phyloP scores from a whole-genome alignment of 1,140 invertebrate genomes.

The Macrobrachium rosenbergii region DNA sequence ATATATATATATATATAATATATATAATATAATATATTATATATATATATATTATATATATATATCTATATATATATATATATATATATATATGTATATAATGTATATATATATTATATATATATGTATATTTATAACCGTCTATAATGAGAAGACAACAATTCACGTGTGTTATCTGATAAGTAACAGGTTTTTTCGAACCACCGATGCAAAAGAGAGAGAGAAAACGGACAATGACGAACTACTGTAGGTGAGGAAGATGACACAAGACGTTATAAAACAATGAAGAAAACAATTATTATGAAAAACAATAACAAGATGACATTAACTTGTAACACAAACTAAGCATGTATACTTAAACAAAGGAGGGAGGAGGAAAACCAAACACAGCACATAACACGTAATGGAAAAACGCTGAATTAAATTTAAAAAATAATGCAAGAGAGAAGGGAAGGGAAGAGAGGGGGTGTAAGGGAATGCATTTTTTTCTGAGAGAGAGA shows the following conservation, averaged over 20 bases:
- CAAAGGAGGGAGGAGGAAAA: background rate
- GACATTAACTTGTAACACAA: background rate
- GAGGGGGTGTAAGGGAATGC: background rate
- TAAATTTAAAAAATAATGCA: background rate
- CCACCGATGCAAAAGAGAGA: background rate
- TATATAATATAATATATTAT: too few species aligned
- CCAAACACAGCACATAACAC: too few species aligned
- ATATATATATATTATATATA: too few species aligned
- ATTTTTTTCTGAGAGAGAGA: too few species aligned
- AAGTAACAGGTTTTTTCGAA: too few species aligned
- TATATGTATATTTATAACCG: too few species aligned
- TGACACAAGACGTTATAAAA: background rate
- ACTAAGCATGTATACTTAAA: background rate
- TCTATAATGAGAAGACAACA: too few species aligned
- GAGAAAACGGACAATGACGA: background rate
- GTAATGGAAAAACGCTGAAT: background rate
- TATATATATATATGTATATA: too few species aligned
- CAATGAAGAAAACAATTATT: background rate
- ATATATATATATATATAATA: too few species aligned
- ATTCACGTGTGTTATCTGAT: too few species aligned
- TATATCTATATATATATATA: too few species aligned
- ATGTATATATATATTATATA: too few species aligned
- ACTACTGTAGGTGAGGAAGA: background rate
- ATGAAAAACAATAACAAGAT: background rate
- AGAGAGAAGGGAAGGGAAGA: background rate